Conservation (phyloP, 2,888 invertebrate genomes). For the Agonum fuliginosum region DNA sequence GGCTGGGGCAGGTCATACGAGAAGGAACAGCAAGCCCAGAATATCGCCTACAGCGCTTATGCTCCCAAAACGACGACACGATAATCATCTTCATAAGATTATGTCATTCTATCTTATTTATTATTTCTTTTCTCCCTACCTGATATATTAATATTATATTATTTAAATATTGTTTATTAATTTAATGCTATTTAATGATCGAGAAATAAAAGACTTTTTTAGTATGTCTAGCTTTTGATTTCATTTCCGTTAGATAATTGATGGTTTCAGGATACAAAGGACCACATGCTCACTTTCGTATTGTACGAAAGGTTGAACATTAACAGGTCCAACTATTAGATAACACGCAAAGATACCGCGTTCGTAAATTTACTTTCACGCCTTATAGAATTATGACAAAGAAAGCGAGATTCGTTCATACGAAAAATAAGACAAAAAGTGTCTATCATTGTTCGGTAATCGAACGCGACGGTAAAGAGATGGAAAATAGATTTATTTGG, state of each 20-base stretch:
- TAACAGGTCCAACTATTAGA: constrained; percentile 48
- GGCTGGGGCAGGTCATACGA: constrained; percentile 83
- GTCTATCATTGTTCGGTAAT: constrained; percentile 42
- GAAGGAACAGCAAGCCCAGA: constrained; percentile 72
- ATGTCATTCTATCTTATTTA: constrained; percentile 12
- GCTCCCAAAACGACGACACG: constrained; percentile 67
- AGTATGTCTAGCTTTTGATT: constrained; percentile 63
- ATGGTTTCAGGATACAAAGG: constrained; percentile 8
- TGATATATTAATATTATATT: constrained; percentile 63
- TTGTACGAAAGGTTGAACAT: constrained; percentile 10
- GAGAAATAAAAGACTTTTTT: constrained; percentile 59
- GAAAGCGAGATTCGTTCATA: constrained; percentile 55
- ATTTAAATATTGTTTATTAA: constrained; percentile 64
- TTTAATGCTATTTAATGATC: constrained; percentile 55
- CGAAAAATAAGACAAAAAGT: constrained; percentile 41
- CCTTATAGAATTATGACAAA: constrained; percentile 54
- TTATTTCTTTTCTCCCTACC: constrained; percentile 56
- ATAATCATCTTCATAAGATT: constrained; percentile 29
- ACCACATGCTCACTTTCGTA: constrained; percentile 45
- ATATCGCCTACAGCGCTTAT: constrained; percentile 77
- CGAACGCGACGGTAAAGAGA: constrained; percentile 20
- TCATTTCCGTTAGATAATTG: constrained; percentile 71
- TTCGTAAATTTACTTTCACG: constrained; percentile 55
- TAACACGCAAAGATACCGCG: constrained; percentile 40
- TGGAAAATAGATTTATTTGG: constrained; percentile 53